These are phyloP conservation scores for Acropora yongei DNA, from an alignment of 64 coral and sea anemone genomes.

Conservation along the genomic window DNA sequence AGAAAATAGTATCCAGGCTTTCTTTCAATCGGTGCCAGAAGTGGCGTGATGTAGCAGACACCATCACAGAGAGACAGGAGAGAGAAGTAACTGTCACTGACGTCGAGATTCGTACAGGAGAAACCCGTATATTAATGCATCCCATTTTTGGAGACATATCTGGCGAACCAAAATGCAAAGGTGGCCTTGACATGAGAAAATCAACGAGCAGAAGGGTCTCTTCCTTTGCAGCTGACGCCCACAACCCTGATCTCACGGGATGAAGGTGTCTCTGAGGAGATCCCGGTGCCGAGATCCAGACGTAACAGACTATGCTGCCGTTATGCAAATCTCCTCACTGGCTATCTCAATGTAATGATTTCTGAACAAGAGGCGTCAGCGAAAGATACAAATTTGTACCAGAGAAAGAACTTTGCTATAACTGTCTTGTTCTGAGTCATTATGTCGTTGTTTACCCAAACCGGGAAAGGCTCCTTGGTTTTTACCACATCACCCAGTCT, in stretches of 20 bases:
- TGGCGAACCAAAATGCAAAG: background rate
- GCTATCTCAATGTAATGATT: background rate
- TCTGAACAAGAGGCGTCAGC: background rate
- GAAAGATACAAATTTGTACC: background rate
- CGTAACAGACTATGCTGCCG: background rate
- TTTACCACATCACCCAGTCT: background rate
- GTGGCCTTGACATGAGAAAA: background rate
- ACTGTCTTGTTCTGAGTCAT: background rate
- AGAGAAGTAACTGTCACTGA: background rate
- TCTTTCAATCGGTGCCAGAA: constrained; percentile 14
- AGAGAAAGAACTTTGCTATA: constrained; percentile 10
- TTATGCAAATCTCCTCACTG: background rate
- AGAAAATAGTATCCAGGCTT: constrained; percentile 20
- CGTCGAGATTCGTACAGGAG: no score
- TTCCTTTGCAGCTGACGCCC: background rate
- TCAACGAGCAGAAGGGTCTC: background rate
- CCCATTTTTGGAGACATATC: background rate
- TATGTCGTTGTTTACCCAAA: background rate
- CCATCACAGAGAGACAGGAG: background rate
- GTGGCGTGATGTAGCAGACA: constrained; percentile 38
- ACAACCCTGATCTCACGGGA: background rate
- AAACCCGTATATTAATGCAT: background rate
- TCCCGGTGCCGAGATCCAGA: background rate
- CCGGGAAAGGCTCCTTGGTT: background rate
- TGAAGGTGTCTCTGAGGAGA: background rate